Conservation (phyloP, 2,797 vertebrate genomes). For the Menidia menidia region DNA sequence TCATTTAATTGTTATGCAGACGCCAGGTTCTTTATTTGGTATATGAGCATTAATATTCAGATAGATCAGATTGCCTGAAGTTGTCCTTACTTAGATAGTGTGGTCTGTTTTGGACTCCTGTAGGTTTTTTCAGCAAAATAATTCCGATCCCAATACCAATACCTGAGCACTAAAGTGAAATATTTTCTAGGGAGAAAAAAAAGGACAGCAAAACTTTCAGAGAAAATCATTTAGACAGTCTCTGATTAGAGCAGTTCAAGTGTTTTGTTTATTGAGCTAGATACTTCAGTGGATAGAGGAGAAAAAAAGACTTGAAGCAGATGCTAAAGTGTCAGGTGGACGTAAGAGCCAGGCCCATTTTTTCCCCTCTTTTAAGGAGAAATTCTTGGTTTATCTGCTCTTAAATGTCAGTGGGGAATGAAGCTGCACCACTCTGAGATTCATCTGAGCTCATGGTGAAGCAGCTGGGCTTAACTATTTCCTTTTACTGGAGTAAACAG, state of each 20-base stretch:
- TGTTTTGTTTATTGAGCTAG: slow-evolving; percentile 55
- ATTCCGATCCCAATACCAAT: no score
- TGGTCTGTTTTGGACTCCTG: no score
- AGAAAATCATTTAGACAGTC: slow-evolving; percentile 39
- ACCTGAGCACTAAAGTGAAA: slow-evolving; percentile 23
- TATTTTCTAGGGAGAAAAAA: slow-evolving; percentile 1
- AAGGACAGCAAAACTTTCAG: slow-evolving; percentile 36
- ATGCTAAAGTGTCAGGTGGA: slow-evolving; percentile 28
- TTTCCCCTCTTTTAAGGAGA: not conserved
- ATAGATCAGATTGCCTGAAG: no score
- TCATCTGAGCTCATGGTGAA: slow-evolving; percentile 36
- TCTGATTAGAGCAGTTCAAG: slow-evolving; percentile 45
- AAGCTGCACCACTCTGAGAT: slow-evolving; percentile 10
- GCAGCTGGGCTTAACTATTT: slow-evolving; percentile 51
- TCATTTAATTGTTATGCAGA: no score
- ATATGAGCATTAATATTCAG: no score
- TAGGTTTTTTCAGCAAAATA: no score
- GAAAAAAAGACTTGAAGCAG: slow-evolving; percentile 14
- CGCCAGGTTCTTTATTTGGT: no score
- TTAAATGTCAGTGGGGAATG: slow-evolving; percentile 45
- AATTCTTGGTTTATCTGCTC: slow-evolving; percentile 37
- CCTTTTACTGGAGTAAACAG: slow-evolving; percentile 49
- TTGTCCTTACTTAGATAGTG: no score
- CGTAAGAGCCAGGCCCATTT: slow-evolving; percentile 22
- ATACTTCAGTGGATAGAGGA: slow-evolving; percentile 30